Conservation (phyloP, 2,888 invertebrate species). For the Lymantria dispar region DNA sequence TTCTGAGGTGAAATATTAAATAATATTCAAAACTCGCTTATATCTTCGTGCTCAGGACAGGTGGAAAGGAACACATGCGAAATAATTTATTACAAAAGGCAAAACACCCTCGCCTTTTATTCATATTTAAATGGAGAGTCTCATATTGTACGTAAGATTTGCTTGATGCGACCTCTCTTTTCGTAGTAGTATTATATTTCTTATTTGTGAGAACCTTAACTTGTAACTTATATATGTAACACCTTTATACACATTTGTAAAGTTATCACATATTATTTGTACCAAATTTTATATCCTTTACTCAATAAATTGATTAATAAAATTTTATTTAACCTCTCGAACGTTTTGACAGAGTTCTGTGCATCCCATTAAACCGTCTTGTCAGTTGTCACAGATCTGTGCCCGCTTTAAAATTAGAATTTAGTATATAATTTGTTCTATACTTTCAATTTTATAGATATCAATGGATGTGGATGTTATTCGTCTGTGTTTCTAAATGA, state of each 20-base stretch:
- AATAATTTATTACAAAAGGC: conserved; percentile 45
- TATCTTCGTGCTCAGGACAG: conserved; percentile 18
- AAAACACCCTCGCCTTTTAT: conserved; percentile 39
- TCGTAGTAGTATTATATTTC: conserved; percentile 8
- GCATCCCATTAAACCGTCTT: too few species aligned
- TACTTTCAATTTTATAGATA: too few species aligned
- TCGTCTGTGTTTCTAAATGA: too few species aligned
- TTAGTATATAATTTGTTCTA: too few species aligned
- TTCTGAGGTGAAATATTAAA: conserved; percentile 5
- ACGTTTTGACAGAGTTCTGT: too few species aligned
- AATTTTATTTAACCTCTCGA: too few species aligned
- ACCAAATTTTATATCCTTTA: too few species aligned
- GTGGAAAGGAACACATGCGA: conserved; percentile 27
- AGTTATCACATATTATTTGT: neutral
- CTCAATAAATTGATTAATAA: too few species aligned
- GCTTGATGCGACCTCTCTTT: conserved; percentile 13
- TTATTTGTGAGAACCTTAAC: conserved; percentile 1
- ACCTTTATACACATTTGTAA: neutral
- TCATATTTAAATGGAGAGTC: conserved; percentile 42
- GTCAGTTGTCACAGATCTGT: too few species aligned
- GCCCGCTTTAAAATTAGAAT: too few species aligned
- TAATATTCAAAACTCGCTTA: conserved; percentile 21
- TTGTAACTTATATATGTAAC: neutral
- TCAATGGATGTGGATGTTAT: too few species aligned
- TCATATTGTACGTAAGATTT: conserved; percentile 25